These are phyloP conservation scores for Microchirus variegatus DNA, from an alignment of 2,797 vertebrate species.

Conservation along the genomic window DNA sequence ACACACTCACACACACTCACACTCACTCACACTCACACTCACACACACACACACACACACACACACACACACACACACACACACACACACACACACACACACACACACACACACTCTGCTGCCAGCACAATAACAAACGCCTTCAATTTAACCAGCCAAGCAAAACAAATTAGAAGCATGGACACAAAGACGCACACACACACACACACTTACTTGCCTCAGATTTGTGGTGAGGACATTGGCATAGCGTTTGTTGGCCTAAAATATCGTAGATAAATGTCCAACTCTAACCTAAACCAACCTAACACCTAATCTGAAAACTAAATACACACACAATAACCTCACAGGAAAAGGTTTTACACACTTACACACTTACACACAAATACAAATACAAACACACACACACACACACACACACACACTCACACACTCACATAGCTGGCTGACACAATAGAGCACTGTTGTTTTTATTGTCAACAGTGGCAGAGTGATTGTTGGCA, in stretches of 20 bases:
- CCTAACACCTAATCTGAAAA: background rate
- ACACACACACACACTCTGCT: slow-evolving; percentile 20
- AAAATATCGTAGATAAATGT: background rate
- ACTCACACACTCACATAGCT: slow-evolving; percentile 21
- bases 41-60: slow-evolving; percentile 18
- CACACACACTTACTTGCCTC: background rate
- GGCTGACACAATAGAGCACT: slow-evolving; percentile 78
- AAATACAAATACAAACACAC: background rate
- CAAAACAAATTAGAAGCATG: slow-evolving; percentile 80
- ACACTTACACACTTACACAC: too few species aligned
- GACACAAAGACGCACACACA: slow-evolving; percentile 33
- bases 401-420: slow-evolving; percentile 13
- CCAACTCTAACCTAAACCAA: background rate
- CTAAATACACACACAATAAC: background rate
- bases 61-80: slow-evolving; percentile 3
- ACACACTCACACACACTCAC: slow-evolving; percentile 12
- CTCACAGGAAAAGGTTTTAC: background rate
- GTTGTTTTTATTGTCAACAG: slow-evolving; percentile 73
- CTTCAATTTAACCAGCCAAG: slow-evolving; percentile 84
- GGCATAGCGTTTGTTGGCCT: too few species aligned
- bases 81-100: slow-evolving; percentile 7
- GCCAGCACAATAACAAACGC: slow-evolving; percentile 79
- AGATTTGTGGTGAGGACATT: background rate
- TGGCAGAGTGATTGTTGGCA: slow-evolving; percentile 66
- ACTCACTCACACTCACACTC: too few species aligned